Percentiles rank a stretch among this genome's conserved stretches.
phyloP scores from a whole-genome alignment of 1,140 invertebrate genomes.

The Phenacoccus solenopsis region DNA sequence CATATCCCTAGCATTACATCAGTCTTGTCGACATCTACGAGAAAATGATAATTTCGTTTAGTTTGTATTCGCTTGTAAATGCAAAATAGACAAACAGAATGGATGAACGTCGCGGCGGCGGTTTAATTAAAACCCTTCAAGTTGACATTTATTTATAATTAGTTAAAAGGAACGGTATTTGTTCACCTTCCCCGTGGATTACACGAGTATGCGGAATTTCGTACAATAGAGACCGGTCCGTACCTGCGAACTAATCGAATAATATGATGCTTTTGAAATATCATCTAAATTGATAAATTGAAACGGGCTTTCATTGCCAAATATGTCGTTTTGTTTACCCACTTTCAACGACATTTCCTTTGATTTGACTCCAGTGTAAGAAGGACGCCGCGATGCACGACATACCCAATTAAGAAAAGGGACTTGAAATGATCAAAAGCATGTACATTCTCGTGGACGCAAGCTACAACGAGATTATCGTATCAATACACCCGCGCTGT shows the following conservation, averaged over 20 bases:
- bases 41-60: background rate
- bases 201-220: background rate
- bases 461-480: background rate
- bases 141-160: conserved; percentile 3
- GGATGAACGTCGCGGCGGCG: background rate
- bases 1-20: background rate
- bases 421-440: background rate
- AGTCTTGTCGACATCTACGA: background rate
- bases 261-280: background rate
- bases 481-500: background rate
- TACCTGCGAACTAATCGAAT: background rate
- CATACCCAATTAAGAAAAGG: background rate
- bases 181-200: background rate
- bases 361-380: background rate
- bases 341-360: background rate
- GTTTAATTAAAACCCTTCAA: conserved; percentile 3
- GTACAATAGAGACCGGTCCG: background rate
- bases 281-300: background rate
- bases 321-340: background rate
- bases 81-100: conserved; percentile 2
- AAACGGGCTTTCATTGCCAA: background rate
- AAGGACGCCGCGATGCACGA: too few relatives aligned
- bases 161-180: background rate
- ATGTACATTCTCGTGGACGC: background rate
- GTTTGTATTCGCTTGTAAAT: background rate